Conservation (phyloP, 2,888 invertebrate genomes). For the Prosopocoilus inquinatus region DNA sequence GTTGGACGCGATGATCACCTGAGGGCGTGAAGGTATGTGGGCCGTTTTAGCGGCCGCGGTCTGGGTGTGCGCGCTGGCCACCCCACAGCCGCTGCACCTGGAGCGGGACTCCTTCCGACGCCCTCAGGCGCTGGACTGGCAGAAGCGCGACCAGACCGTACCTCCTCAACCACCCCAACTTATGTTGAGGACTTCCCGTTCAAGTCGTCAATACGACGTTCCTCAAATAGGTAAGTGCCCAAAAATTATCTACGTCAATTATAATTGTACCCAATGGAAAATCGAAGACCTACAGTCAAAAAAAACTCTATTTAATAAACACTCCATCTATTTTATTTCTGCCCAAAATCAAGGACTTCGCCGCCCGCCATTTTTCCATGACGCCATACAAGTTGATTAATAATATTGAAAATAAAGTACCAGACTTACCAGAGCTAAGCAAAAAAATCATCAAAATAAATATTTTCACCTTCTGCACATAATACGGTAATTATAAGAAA, state of each 20-base stretch:
- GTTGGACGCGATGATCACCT: slow-evolving; percentile 46
- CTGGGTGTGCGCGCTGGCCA: slow-evolving; percentile 50
- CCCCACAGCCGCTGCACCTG: slow-evolving; percentile 47
- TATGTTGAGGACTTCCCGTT: slow-evolving; percentile 74
- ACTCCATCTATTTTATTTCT: too few relatives aligned
- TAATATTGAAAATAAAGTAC: too few relatives aligned
- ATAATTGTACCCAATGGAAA: not conserved
- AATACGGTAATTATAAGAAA: too few relatives aligned
- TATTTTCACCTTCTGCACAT: too few relatives aligned
- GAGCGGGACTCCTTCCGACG: slow-evolving; percentile 44
- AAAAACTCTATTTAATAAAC: too few relatives aligned
- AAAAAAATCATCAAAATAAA: too few relatives aligned
- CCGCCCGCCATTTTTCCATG: too few relatives aligned
- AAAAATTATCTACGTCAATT: not conserved
- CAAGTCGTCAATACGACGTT: slow-evolving; percentile 77
- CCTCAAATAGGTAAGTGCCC: slow-evolving; percentile 75
- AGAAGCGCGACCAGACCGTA: slow-evolving; percentile 37
- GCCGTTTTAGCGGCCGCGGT: slow-evolving; percentile 45
- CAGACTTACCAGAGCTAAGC: too few relatives aligned
- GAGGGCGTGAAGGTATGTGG: slow-evolving; percentile 47
- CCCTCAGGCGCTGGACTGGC: slow-evolving; percentile 32
- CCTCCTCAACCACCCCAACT: slow-evolving; percentile 57
- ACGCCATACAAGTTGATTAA: too few relatives aligned
- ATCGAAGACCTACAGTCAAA: too few relatives aligned
- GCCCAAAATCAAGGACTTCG: too few relatives aligned